These are phyloP conservation scores for Pelusios castaneus DNA, from an alignment of 2,113 vertebrate species.

Conservation along the genomic window DNA sequence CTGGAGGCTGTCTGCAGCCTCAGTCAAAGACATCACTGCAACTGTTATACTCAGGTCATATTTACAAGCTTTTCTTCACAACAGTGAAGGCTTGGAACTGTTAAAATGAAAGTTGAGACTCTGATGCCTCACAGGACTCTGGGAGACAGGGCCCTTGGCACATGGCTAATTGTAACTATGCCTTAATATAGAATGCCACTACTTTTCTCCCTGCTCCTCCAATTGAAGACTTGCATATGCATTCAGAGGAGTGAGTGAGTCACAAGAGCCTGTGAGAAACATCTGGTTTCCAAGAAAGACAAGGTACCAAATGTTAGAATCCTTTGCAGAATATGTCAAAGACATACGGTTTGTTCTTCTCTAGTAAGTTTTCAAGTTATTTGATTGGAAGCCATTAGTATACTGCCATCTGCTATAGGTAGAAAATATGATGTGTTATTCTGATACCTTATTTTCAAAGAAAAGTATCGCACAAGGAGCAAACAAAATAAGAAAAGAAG, in stretches of 20 bases:
- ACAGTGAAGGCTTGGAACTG: not conserved
- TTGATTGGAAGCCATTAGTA: not conserved
- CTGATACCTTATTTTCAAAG: not conserved
- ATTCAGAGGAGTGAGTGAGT: not conserved
- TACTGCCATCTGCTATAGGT: not conserved
- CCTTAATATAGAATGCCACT: not conserved
- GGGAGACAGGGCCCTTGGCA: rapidly evolving
- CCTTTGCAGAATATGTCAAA: not conserved
- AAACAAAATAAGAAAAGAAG: not conserved
- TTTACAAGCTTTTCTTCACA: not conserved
- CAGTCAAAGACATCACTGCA: not conserved
- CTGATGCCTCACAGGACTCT: not conserved
- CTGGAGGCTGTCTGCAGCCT: not conserved
- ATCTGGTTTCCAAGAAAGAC: not conserved
- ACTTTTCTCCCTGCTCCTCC: not conserved
- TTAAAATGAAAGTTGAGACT: not conserved
- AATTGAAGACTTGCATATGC: not conserved
- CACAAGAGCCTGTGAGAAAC: not conserved
- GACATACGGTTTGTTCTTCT: not conserved
- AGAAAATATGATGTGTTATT: not conserved
- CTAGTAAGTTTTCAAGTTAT: not conserved
- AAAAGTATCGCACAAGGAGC: not conserved
- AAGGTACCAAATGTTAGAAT: conserved; percentile 1
- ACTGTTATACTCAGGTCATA: not conserved
- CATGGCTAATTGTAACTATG: not conserved